phyloP scores from a whole-genome alignment of 2,888 invertebrate genomes.

The Chirona hameri region DNA sequence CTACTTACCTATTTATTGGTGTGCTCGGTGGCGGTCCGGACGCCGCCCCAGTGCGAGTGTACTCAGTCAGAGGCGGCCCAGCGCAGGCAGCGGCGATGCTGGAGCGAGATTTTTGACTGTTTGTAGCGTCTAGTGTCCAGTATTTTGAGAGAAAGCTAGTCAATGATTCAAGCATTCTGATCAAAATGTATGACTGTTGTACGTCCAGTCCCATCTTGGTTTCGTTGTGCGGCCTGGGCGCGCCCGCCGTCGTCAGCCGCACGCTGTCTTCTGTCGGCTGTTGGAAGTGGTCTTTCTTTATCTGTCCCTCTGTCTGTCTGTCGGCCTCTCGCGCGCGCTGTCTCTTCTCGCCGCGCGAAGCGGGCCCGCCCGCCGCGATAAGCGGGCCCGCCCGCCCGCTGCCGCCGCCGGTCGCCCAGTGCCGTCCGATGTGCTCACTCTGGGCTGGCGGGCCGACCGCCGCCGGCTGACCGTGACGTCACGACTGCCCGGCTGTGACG shows the following conservation, averaged over 20 bases:
- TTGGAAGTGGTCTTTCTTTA: too few relatives aligned
- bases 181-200: constrained; percentile 8
- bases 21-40: neutral
- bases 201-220: neutral
- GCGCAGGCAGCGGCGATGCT: neutral
- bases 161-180: constrained; percentile 25
- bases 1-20: constrained; percentile 11
- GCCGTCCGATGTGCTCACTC: neutral
- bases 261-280: neutral
- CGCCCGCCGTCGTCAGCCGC: neutral
- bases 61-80: too few relatives aligned
- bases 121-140: constrained; percentile 7
- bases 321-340: too few relatives aligned
- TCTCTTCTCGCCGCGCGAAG: too few relatives aligned
- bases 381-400: too few relatives aligned
- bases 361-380: too few relatives aligned
- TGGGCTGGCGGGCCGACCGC: too few relatives aligned
- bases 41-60: neutral
- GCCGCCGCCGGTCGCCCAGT: too few relatives aligned
- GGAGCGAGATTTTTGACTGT: neutral
- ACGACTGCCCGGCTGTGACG: too few relatives aligned
- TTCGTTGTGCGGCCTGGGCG: neutral
- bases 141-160: constrained; percentile 29
- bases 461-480: too few relatives aligned
- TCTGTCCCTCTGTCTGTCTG: neutral